phyloP scores from a whole-genome alignment of 1,140 invertebrate genomes.

The Drosophila cardini region DNA sequence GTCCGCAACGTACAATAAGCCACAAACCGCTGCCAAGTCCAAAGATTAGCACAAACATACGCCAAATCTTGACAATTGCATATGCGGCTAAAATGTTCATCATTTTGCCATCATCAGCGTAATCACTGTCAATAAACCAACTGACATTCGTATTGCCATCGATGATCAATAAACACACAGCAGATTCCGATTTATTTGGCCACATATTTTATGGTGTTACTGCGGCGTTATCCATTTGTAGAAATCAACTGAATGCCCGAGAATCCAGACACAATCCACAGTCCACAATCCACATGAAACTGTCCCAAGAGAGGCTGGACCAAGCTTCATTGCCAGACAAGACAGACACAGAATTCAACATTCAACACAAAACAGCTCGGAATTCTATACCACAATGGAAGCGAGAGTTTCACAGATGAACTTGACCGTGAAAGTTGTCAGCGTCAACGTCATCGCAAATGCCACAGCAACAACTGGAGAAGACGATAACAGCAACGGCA shows the following conservation, averaged over 20 bases:
- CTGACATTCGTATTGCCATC: constrained; percentile 35
- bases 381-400: constrained; percentile 51
- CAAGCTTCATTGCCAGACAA: constrained; percentile 60
- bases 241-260: constrained; percentile 53
- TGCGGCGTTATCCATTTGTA: constrained; percentile 51
- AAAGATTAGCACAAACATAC: constrained; percentile 61
- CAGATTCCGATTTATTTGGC: constrained; percentile 53
- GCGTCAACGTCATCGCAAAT: constrained; percentile 49
- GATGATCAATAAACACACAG: constrained; percentile 51
- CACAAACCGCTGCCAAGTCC: constrained; percentile 57
- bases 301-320: constrained; percentile 41
- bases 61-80: constrained; percentile 51
- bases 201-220: constrained; percentile 44
- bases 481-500: constrained; percentile 23
- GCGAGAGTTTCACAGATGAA: constrained; percentile 62
- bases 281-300: neutral
- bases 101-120: constrained; percentile 23
- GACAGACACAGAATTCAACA: constrained; percentile 36
- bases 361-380: constrained; percentile 31
- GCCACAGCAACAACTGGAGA: constrained; percentile 1
- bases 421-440: constrained; percentile 81
- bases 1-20: constrained; percentile 61
- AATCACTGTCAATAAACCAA: constrained; percentile 51
- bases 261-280: constrained; percentile 14
- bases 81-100: constrained; percentile 53